These are phyloP conservation scores for Macrotus californicus DNA, from an alignment of 2,113 vertebrate genomes.

Conservation along the genomic window DNA sequence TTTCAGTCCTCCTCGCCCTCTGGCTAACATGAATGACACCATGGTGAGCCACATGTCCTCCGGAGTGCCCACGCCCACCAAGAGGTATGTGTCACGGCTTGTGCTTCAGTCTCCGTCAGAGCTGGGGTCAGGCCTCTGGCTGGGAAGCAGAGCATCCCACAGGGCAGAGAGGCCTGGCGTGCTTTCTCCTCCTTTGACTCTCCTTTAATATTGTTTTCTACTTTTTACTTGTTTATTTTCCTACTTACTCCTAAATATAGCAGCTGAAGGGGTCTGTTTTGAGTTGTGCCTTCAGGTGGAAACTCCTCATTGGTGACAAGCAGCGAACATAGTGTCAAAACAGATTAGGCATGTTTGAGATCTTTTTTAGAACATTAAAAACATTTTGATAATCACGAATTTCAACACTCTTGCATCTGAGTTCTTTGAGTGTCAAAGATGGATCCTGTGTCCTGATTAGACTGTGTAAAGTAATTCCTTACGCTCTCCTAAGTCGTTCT, in stretches of 20 bases:
- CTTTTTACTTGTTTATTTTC: background rate
- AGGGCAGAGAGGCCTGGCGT: background rate
- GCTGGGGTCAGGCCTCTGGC: background rate
- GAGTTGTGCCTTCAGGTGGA: conserved; percentile 11
- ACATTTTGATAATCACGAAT: background rate
- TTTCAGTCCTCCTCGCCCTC: conserved; percentile 88
- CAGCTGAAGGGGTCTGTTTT: background rate
- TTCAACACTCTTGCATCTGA: conserved; percentile 39
- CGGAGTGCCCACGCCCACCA: conserved; percentile 89
- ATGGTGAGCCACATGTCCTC: conserved; percentile 88
- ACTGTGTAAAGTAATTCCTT: background rate
- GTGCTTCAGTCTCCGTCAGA: rapidly evolving
- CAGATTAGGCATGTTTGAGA: background rate
- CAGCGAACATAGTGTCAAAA: background rate
- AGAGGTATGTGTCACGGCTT: conserved; percentile 83
- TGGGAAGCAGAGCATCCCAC: background rate
- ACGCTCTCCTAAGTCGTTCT: background rate
- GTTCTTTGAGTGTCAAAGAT: conserved; percentile 26
- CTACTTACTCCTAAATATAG: background rate
- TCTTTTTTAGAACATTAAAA: background rate
- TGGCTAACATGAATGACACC: conserved; percentile 91
- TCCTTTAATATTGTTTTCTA: background rate
- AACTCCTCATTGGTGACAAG: background rate
- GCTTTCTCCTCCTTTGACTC: background rate
- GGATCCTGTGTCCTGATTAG: conserved; percentile 25